Conservation (phyloP, 2,888 invertebrate genomes). For the Nemapogon koenigi region DNA sequence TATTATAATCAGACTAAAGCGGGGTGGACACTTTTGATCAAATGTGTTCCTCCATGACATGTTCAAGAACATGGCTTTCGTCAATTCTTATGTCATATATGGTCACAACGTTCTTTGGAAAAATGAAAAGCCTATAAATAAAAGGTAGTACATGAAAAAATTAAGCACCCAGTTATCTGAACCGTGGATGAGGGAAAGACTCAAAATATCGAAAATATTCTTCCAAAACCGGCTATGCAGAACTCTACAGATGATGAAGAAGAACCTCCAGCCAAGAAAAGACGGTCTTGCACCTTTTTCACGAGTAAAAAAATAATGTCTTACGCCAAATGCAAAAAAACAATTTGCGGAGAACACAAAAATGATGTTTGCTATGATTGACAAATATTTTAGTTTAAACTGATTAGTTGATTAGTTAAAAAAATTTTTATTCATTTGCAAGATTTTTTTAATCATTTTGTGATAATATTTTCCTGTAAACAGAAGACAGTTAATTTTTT, state of each 20-base stretch:
- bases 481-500: too few relatives aligned
- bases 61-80: conserved; percentile 18
- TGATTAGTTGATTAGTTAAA: too few relatives aligned
- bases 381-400: too few relatives aligned
- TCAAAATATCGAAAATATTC: conserved; percentile 9
- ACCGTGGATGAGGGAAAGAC: conserved; percentile 12
- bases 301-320: conserved; percentile 4
- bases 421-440: too few relatives aligned
- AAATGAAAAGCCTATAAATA: conserved; percentile 15
- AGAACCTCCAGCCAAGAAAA: conserved; percentile 4
- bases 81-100: conserved; percentile 17
- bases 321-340: conserved; percentile 12
- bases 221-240: too few relatives aligned
- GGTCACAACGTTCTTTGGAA: conserved; percentile 14
- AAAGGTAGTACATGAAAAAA: conserved; percentile 15
- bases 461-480: too few relatives aligned
- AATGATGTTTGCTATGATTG: conserved; percentile 9
- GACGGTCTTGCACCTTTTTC: background rate
- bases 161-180: conserved; percentile 8
- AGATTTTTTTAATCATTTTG: too few relatives aligned
- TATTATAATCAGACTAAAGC: conserved; percentile 21
- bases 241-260: background rate
- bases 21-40: conserved; percentile 20
- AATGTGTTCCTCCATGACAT: conserved; percentile 18
- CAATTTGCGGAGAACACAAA: conserved; percentile 14